phyloP scores from a whole-genome alignment of 2,888 invertebrate genomes.

The Philereme vetulata region DNA sequence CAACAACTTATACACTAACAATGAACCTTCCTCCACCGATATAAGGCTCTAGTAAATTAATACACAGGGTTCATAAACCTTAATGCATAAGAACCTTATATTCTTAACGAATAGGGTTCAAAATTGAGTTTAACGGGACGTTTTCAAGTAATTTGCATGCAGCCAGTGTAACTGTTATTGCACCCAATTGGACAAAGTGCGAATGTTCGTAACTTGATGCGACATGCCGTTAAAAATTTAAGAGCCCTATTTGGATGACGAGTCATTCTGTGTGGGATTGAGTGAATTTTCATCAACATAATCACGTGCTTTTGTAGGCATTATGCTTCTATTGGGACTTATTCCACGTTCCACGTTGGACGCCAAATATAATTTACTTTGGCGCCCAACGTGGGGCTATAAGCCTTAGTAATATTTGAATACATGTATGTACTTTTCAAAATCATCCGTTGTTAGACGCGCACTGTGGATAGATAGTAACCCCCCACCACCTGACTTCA shows the following conservation, averaged over 20 bases:
- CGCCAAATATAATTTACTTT: neutral
- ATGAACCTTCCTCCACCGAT: conserved; percentile 17
- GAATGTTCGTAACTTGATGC: conserved; percentile 34
- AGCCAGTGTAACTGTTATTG: conserved; percentile 40
- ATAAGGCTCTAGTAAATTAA: conserved; percentile 13
- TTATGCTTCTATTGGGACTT: too few species aligned
- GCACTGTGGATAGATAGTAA: too few species aligned
- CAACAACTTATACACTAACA: neutral
- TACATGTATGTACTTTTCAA: too few species aligned
- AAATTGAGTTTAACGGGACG: neutral
- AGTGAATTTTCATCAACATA: conserved; percentile 24
- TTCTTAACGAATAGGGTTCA: conserved; percentile 7
- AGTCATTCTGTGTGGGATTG: conserved; percentile 25
- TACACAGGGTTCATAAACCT: neutral
- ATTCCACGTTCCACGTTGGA: neutral
- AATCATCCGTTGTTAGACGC: too few species aligned
- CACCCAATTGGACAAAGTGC: conserved; percentile 38
- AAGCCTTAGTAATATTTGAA: too few species aligned
- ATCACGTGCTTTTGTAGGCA: neutral
- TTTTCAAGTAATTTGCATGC: conserved; percentile 36
- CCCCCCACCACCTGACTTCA: too few species aligned
- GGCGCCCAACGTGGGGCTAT: too few species aligned
- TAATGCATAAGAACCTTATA: neutral
- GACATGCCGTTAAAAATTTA: conserved; percentile 39
- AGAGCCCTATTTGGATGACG: conserved; percentile 34